These are phyloP conservation scores for Petrosia ficiformis DNA, from an alignment of 37 sponge, comb jelly and placozoan genomes.

Conservation along the genomic window DNA sequence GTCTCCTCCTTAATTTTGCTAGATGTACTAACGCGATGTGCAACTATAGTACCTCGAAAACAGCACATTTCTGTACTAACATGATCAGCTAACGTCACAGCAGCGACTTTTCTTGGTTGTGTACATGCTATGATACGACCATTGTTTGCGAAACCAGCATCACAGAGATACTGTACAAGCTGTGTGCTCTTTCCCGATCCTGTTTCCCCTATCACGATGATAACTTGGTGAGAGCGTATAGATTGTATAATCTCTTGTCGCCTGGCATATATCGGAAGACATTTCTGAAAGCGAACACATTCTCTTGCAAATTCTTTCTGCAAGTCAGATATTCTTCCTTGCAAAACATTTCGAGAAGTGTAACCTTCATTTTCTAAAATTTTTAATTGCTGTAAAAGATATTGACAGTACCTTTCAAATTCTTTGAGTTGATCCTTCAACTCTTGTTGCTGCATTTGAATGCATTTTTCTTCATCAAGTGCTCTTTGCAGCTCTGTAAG, in stretches of 20 bases:
- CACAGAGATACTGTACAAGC: conserved; percentile 76
- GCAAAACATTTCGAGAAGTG: neutral
- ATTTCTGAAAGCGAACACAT: conserved; percentile 24
- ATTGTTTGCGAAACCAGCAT: conserved; percentile 41
- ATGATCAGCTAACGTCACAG: conserved; percentile 70
- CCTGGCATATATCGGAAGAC: neutral
- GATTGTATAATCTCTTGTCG: neutral
- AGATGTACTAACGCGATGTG: conserved; percentile 45
- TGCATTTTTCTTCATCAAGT: neutral
- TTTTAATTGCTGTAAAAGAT: neutral
- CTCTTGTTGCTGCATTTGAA: neutral
- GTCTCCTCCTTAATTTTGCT: conserved; percentile 26
- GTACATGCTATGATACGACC: conserved; percentile 62
- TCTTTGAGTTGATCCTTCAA: conserved; percentile 17
- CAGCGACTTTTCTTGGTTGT: conserved; percentile 84
- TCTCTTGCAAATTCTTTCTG: conserved; percentile 44
- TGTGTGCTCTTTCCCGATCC: conserved; percentile 98
- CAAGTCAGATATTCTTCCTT: neutral
- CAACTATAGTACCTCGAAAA: conserved; percentile 36
- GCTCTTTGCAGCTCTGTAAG: neutral
- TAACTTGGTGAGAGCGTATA: conserved; percentile 6
- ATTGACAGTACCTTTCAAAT: conserved; percentile 19
- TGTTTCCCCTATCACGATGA: conserved; percentile 80
- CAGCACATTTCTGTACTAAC: conserved; percentile 51
- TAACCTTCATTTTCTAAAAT: neutral